Evolutionary conservation across 2,113 vertebrate species (phyloP).

Genomic region (Notechis scutatus): DNA sequence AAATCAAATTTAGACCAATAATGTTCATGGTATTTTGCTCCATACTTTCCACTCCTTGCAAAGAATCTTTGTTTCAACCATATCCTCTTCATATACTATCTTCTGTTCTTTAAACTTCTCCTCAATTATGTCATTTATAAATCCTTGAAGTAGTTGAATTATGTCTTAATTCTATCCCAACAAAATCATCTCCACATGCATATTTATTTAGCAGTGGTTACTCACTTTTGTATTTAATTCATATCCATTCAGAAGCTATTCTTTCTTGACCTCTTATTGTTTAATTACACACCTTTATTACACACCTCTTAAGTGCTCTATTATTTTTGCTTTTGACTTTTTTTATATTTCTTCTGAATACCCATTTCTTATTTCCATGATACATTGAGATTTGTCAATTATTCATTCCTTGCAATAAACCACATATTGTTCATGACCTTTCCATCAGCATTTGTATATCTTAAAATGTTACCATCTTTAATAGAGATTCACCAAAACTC

Average conservation of each 20-base stretch:
- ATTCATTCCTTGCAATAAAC: neutral
- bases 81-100: neutral
- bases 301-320: neutral
- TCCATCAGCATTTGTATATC: neutral
- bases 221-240: neutral
- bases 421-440: neutral
- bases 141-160: neutral
- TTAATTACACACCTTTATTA: neutral
- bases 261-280: neutral
- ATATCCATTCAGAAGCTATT: neutral
- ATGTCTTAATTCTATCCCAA: neutral
- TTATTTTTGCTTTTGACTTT: neutral
- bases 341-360: neutral
- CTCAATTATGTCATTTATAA: neutral
- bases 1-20: neutral
- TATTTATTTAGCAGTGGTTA: neutral
- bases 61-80: neutral
- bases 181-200: neutral
- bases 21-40: neutral
- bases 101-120: neutral
- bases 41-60: neutral
- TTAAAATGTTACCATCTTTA: neutral
- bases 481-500: neutral
- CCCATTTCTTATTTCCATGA: neutral
- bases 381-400: neutral